These are phyloP conservation scores for Sapayoa aenigma DNA, from an alignment of 2,113 vertebrate species.

Conservation along the genomic window DNA sequence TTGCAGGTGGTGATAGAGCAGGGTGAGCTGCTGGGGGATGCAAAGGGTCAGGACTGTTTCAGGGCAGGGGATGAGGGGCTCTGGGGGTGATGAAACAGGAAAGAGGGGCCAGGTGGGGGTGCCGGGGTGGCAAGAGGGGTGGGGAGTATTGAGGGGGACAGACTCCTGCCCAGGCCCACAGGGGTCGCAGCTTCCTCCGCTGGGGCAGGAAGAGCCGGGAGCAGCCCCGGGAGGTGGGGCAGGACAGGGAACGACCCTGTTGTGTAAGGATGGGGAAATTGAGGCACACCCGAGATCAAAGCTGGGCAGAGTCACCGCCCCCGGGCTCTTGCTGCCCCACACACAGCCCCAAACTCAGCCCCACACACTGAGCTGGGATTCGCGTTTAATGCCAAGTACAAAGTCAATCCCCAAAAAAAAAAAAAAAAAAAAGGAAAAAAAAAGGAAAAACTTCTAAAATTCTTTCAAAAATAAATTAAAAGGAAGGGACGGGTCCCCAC, in stretches of 20 bases:
- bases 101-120: no score
- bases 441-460: background rate
- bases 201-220: background rate
- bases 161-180: no score
- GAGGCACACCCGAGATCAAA: background rate
- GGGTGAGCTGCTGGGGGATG: no score
- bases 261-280: background rate
- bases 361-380: background rate
- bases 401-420: background rate
- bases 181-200: background rate
- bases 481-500: background rate
- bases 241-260: background rate
- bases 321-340: background rate
- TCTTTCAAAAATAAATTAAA: slow-evolving; percentile 47
- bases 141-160: background rate
- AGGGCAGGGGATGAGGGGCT: no score
- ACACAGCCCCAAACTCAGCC: background rate
- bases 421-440: background rate
- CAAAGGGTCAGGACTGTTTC: background rate
- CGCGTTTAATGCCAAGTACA: slow-evolving; percentile 12
- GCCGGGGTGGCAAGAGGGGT: background rate
- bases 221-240: background rate
- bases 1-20: no score
- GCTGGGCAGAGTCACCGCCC: background rate
- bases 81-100: background rate